Evolutionary conservation across 64 coral and sea anemone genomes (phyloP).

Genomic region (Pocillopora damicornis): DNA sequence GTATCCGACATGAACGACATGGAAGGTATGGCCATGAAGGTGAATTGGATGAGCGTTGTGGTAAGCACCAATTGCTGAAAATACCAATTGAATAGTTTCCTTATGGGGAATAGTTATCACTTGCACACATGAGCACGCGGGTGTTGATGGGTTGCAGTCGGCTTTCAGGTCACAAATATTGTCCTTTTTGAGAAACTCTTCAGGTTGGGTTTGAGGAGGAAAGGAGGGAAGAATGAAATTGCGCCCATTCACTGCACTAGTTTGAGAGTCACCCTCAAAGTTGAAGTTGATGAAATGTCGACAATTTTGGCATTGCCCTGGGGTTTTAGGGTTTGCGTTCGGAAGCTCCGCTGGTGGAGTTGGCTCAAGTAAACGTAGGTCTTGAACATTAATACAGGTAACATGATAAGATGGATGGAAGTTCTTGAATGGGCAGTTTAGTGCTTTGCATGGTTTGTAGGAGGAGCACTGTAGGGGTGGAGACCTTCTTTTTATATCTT

Average conservation of each 20-base stretch:
- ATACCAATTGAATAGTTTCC: conserved; percentile 67
- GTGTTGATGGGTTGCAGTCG: conserved; percentile 20
- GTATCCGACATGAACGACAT: conserved; percentile 55
- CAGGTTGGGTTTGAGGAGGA: conserved; percentile 42
- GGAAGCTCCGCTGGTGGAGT: conserved; percentile 38
- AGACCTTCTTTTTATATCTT: not conserved
- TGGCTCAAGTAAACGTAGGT: conserved; percentile 27
- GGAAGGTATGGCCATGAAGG: conserved; percentile 51
- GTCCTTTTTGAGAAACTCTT: conserved; percentile 14
- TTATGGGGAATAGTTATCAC: conserved; percentile 37
- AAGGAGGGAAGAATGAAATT: conserved; percentile 44
- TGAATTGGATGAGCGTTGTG: conserved; percentile 49
- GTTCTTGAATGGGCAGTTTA: conserved; percentile 65
- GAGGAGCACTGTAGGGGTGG: not conserved
- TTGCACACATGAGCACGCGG: conserved; percentile 42
- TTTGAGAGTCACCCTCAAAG: conserved; percentile 45
- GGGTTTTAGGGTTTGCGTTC: not conserved
- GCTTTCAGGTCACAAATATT: conserved; percentile 22
- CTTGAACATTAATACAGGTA: conserved; percentile 40
- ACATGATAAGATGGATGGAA: not conserved
- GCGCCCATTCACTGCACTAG: conserved; percentile 42
- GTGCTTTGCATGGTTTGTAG: conserved; percentile 18
- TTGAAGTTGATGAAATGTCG: conserved; percentile 57
- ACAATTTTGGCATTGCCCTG: not conserved
- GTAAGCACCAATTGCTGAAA: not conserved